These are phyloP conservation scores for Chelonia mydas DNA, from an alignment of 2,797 vertebrate genomes.

Conservation along the genomic window DNA sequence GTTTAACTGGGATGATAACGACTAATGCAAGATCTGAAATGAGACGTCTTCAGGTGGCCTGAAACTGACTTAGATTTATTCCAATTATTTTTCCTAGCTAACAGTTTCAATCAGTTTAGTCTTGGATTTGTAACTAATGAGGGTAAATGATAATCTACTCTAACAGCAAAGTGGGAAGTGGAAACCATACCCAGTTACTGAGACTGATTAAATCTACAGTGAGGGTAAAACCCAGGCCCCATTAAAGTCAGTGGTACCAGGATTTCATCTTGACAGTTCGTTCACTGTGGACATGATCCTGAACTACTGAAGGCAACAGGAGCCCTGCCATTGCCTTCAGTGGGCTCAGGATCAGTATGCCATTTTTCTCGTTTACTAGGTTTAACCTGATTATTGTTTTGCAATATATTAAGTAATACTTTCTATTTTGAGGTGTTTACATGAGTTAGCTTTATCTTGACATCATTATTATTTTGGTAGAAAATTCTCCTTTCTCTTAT, in stretches of 20 bases:
- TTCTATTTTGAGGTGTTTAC: background rate
- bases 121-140: too few species aligned
- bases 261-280: too few species aligned
- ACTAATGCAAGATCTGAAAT: background rate
- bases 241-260: too few species aligned
- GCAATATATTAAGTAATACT: background rate
- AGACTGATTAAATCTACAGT: background rate
- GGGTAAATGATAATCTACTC: background rate
- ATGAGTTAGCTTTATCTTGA: background rate
- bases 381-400: background rate
- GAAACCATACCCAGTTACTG: background rate
- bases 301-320: background rate
- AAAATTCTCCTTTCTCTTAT: background rate
- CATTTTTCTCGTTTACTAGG: too few species aligned
- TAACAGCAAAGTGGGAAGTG: background rate
- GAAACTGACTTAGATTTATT: background rate
- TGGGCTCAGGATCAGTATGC: background rate
- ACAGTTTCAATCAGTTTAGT: too few species aligned
- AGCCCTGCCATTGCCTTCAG: background rate
- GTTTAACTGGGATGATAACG: background rate
- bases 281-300: background rate
- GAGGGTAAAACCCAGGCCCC: too few species aligned
- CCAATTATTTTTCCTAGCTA: background rate
- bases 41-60: background rate
- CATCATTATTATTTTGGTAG: background rate